These are phyloP conservation scores for Xanthostigma xanthostigma DNA, from an alignment of 2,888 invertebrate genomes.

Conservation along the genomic window DNA sequence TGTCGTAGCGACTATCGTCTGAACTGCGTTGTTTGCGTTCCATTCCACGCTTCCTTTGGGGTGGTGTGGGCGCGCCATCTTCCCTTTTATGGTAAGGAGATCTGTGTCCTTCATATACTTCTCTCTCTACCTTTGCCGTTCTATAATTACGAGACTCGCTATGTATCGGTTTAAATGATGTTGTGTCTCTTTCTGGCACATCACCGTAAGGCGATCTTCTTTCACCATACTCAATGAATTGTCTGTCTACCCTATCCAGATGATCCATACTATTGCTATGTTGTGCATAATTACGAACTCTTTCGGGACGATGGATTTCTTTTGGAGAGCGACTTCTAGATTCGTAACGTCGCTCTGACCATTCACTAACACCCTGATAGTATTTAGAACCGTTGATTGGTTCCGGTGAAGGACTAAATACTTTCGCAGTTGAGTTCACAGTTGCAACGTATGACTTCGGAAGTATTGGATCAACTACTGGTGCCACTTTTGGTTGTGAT, in stretches of 20 bases:
- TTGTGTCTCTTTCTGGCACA: not conserved
- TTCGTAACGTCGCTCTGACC: slow-evolving; percentile 46
- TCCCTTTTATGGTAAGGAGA: not conserved
- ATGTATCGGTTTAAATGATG: slow-evolving; percentile 1
- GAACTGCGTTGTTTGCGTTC: slow-evolving; percentile 37
- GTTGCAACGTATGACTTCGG: slow-evolving; percentile 17
- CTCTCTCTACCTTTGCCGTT: not conserved
- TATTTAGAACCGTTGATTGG: slow-evolving; percentile 28
- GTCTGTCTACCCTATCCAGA: too few relatives aligned
- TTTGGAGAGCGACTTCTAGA: not conserved
- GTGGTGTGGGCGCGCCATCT: slow-evolving; percentile 41
- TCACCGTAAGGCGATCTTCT: not conserved
- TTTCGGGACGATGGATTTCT: too few relatives aligned
- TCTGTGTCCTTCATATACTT: not conserved
- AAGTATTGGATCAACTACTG: slow-evolving; percentile 17
- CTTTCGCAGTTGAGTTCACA: slow-evolving; percentile 4
- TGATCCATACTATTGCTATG: too few relatives aligned
- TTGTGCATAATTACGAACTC: too few relatives aligned
- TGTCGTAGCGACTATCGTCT: slow-evolving; percentile 37
- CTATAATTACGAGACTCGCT: not conserved
- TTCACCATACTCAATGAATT: not conserved
- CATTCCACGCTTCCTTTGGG: slow-evolving; percentile 45
- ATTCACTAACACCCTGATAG: slow-evolving; percentile 64
- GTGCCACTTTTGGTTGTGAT: slow-evolving; percentile 34
- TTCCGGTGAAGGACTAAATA: slow-evolving; percentile 23